phyloP scores from a whole-genome alignment of 1,140 invertebrate species.

The Helicoverpa armigera region DNA sequence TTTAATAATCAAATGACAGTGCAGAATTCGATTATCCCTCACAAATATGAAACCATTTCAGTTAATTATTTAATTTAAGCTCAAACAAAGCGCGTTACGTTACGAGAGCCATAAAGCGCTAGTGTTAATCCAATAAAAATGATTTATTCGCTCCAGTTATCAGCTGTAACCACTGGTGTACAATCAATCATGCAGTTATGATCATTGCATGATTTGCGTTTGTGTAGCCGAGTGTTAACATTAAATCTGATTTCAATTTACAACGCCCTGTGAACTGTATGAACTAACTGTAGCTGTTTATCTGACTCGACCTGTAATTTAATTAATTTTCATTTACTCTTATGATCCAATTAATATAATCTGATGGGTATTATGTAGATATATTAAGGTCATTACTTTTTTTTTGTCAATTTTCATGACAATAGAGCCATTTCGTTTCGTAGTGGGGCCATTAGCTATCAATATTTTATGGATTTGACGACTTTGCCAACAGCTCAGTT shows the following conservation, averaged over 20 bases:
- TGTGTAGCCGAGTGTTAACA: slow-evolving; percentile 8
- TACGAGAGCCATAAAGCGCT: slow-evolving; percentile 15
- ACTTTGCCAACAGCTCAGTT: too few relatives aligned
- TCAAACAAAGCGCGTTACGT: slow-evolving; percentile 14
- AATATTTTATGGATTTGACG: too few relatives aligned
- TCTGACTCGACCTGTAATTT: neutral
- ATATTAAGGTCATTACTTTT: too few relatives aligned
- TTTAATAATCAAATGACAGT: too few relatives aligned
- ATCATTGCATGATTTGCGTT: slow-evolving; percentile 22
- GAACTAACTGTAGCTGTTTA: neutral
- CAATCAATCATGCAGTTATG: slow-evolving; percentile 31
- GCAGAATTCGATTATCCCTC: too few relatives aligned
- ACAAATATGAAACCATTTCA: neutral
- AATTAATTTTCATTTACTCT: neutral
- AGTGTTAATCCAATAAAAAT: slow-evolving; percentile 26
- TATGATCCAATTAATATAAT: neutral
- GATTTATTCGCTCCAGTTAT: slow-evolving; percentile 31
- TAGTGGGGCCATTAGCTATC: too few relatives aligned
- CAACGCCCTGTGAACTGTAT: neutral
- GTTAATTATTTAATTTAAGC: slow-evolving; percentile 16
- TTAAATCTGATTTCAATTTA: slow-evolving; percentile 31
- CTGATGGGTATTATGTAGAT: too few relatives aligned
- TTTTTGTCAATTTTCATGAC: too few relatives aligned
- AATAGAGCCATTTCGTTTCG: too few relatives aligned
- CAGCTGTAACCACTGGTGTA: slow-evolving; percentile 11